Evolutionary conservation across 1,140 invertebrate species (phyloP).

Genomic region (Drosophila grimshawi): DNA sequence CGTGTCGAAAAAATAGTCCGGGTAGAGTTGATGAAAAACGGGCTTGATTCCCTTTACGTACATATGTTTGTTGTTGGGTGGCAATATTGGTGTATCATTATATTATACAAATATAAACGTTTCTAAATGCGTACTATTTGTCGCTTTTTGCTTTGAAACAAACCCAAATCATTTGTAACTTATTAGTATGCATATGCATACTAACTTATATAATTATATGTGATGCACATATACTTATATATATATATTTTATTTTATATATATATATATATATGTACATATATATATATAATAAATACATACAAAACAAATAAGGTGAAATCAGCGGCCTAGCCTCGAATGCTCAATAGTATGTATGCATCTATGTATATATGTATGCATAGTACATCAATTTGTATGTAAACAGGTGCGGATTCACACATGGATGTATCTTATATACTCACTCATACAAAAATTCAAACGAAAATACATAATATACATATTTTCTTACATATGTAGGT

Average conservation of each 20-base stretch:
- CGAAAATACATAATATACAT: background rate
- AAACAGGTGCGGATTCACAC: background rate
- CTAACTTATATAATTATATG: background rate
- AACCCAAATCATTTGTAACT: too few relatives aligned
- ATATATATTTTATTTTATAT: background rate
- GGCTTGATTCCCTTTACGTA: too few relatives aligned
- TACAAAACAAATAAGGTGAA: background rate
- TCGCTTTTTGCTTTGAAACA: too few relatives aligned
- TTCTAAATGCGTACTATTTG: too few relatives aligned
- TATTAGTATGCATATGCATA: background rate
- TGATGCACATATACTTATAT: background rate
- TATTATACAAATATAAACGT: too few relatives aligned
- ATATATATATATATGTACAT: too few relatives aligned
- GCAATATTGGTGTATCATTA: too few relatives aligned
- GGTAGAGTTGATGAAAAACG: too few relatives aligned
- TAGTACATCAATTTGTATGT: slow-evolving; percentile 9
- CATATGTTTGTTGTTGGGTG: too few relatives aligned
- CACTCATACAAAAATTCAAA: slow-evolving; percentile 2
- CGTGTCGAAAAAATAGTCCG: too few relatives aligned
- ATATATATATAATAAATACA: too few relatives aligned
- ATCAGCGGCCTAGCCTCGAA: background rate
- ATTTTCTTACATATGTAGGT: background rate
- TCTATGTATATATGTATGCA: background rate
- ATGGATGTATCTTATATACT: slow-evolving; percentile 1
- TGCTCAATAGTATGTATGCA: background rate